Conservation (phyloP, 2,888 invertebrate species). For the Plebejus argus region DNA sequence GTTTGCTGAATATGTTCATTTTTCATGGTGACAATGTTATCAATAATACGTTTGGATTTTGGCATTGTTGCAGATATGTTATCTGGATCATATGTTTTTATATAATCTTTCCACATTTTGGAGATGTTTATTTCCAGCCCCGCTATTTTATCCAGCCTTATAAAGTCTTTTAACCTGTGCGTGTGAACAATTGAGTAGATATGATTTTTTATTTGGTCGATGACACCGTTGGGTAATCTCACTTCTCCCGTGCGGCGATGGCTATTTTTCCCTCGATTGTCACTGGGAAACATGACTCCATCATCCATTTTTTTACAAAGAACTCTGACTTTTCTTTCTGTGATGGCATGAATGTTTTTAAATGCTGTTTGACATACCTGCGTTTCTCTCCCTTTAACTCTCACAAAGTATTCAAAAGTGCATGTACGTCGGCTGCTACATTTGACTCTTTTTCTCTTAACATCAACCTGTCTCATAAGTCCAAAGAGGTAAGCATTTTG, state of each 20-base stretch:
- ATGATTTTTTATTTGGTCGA: slow-evolving; percentile 79
- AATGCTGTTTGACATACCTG: slow-evolving; percentile 81
- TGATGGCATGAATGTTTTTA: slow-evolving; percentile 81
- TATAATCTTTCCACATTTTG: slow-evolving; percentile 81
- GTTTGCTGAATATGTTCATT: slow-evolving; percentile 50
- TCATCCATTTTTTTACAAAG: slow-evolving; percentile 82
- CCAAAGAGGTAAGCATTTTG: slow-evolving; percentile 82
- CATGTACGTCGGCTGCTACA: slow-evolving; percentile 77
- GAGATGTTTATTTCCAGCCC: slow-evolving; percentile 80
- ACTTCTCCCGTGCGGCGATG: slow-evolving; percentile 76
- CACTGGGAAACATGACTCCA: slow-evolving; percentile 80
- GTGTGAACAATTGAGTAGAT: slow-evolving; percentile 78
- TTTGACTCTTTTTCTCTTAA: slow-evolving; percentile 79
- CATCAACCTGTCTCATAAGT: slow-evolving; percentile 80
- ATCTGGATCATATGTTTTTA: slow-evolving; percentile 77
- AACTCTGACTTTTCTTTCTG: slow-evolving; percentile 79
- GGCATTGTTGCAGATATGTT: slow-evolving; percentile 75
- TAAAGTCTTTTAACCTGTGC: slow-evolving; percentile 75
- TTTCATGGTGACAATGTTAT: slow-evolving; percentile 49
- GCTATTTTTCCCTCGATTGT: slow-evolving; percentile 79
- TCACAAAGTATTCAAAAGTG: slow-evolving; percentile 79
- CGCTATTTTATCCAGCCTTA: slow-evolving; percentile 77
- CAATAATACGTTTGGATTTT: slow-evolving; percentile 69
- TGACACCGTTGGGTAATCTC: slow-evolving; percentile 70
- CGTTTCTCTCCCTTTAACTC: slow-evolving; percentile 78